Conservation (phyloP, 2,888 invertebrate genomes). For the Tenthredo livida region DNA sequence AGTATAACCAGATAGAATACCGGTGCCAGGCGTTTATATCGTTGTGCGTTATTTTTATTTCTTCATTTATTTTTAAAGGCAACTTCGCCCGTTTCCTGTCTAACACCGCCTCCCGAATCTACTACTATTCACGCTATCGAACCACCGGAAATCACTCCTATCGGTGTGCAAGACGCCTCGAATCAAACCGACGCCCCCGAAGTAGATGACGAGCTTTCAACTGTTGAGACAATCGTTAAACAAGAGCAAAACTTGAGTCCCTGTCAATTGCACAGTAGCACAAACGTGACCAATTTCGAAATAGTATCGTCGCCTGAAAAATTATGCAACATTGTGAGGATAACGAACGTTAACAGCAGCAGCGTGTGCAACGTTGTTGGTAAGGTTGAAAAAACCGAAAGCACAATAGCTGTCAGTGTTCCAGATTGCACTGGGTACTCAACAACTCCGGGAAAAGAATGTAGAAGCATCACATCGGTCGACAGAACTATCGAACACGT, state of each 20-base stretch:
- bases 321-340: slow-evolving; percentile 68
- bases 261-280: slow-evolving; percentile 66
- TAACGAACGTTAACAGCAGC: slow-evolving; percentile 78
- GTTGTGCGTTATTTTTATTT: neutral
- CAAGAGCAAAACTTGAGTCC: slow-evolving; percentile 71
- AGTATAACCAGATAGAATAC: neutral
- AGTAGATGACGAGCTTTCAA: slow-evolving; percentile 65
- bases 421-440: slow-evolving; percentile 71
- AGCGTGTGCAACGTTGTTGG: slow-evolving; percentile 79
- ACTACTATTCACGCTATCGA: slow-evolving; percentile 76
- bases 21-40: neutral
- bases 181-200: slow-evolving; percentile 90
- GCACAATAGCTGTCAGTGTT: slow-evolving; percentile 67
- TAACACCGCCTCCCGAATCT: slow-evolving; percentile 84
- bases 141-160: slow-evolving; percentile 79
- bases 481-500: slow-evolving; percentile 72
- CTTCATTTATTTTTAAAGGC: slow-evolving; percentile 74
- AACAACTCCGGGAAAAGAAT: slow-evolving; percentile 61
- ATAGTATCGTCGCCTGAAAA: slow-evolving; percentile 70
- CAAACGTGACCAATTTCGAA: slow-evolving; percentile 69
- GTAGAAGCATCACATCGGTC: slow-evolving; percentile 68
- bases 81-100: slow-evolving; percentile 80
- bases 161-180: slow-evolving; percentile 89
- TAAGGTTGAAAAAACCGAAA: slow-evolving; percentile 74
- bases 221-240: slow-evolving; percentile 67